phyloP scores from a whole-genome alignment of 2,888 invertebrate genomes.

The Lepidochrysops patricia region DNA sequence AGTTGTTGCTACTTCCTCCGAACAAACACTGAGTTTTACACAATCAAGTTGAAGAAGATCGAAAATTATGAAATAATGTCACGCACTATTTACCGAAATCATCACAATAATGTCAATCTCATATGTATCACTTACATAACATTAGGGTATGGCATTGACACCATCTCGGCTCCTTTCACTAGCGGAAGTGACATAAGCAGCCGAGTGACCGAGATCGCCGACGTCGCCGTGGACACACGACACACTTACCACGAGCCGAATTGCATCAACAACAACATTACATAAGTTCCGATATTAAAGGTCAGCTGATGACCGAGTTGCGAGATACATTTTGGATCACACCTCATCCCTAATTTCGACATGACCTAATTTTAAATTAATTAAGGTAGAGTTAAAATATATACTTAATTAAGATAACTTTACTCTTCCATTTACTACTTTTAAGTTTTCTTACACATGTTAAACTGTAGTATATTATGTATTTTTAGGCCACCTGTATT shows the following conservation, averaged over 20 bases:
- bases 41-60: too few relatives aligned
- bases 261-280: conserved; percentile 49
- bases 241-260: conserved; percentile 66
- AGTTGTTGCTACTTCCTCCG: too few relatives aligned
- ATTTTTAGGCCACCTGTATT: too few relatives aligned
- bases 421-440: too few relatives aligned
- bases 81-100: too few relatives aligned
- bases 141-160: conserved; percentile 7
- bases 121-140: conserved; percentile 7
- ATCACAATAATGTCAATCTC: not conserved
- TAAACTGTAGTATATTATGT: too few relatives aligned
- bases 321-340: not conserved
- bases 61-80: too few relatives aligned
- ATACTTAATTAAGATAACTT: too few relatives aligned
- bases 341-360: not conserved
- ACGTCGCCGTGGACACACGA: conserved; percentile 27
- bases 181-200: conserved; percentile 48
- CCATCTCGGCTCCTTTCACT: conserved; percentile 32
- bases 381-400: too few relatives aligned
- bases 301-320: not conserved
- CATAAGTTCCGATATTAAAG: conserved; percentile 1
- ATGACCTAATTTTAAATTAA: too few relatives aligned
- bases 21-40: too few relatives aligned
- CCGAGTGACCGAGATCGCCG: conserved; percentile 6
- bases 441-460: too few relatives aligned